phyloP scores from a whole-genome alignment of 2,113 vertebrate species.

The Aramus guarauna region DNA sequence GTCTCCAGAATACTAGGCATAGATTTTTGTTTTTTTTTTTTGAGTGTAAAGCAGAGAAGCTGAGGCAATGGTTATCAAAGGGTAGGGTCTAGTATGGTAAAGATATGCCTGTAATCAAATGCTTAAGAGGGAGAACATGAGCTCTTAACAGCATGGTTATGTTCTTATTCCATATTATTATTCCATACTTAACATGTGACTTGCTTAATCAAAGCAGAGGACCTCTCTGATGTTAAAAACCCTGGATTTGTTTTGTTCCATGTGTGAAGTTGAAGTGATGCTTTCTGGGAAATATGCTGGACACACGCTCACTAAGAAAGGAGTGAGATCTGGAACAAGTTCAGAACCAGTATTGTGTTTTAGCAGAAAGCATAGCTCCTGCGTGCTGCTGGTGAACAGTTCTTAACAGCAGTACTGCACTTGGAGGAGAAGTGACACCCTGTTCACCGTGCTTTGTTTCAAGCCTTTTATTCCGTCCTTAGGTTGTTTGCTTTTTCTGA shows the following conservation, averaged over 20 bases:
- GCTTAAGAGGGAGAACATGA: not conserved
- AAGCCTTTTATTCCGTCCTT: not conserved
- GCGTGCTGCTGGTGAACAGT: rapidly evolving
- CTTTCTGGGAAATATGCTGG: not conserved
- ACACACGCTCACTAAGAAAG: not conserved
- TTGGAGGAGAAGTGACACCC: not conserved
- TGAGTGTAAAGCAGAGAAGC: not conserved
- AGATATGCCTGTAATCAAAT: not conserved
- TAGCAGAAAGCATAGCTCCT: not conserved
- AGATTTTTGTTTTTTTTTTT: not conserved
- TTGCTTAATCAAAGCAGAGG: not conserved
- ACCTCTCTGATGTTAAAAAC: not conserved
- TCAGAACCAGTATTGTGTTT: not conserved
- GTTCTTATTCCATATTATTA: not conserved
- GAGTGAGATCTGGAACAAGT: not conserved
- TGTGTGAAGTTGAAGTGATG: not conserved
- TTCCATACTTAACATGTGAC: not conserved
- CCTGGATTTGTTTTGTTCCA: not conserved
- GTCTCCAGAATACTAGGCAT: not conserved
- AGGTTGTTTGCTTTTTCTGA: not conserved
- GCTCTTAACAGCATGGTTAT: not conserved
- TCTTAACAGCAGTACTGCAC: not conserved
- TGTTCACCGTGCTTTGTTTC: not conserved
- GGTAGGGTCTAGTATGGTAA: not conserved
- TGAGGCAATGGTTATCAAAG: not conserved